Percentiles rank a stretch among this genome's conserved stretches.
phyloP scores from a whole-genome alignment of 1,140 invertebrate species.

The Drosophila jambulina region DNA sequence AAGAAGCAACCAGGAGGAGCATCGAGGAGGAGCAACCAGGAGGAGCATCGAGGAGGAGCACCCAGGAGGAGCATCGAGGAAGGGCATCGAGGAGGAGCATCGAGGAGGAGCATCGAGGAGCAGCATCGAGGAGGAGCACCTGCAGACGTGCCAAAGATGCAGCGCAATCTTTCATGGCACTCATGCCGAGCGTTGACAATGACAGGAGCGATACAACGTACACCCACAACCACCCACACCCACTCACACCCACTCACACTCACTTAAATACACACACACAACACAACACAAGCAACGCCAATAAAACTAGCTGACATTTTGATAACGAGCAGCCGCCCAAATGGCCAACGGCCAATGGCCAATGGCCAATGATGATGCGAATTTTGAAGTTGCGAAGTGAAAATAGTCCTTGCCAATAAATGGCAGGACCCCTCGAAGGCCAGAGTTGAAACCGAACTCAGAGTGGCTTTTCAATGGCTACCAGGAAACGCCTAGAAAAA shows the following conservation, averaged over 20 bases:
- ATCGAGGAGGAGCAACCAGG: background rate
- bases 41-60: background rate
- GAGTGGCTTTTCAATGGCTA: background rate
- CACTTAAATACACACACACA: no score
- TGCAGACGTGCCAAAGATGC: constrained; percentile 65
- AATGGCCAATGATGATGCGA: constrained; percentile 26
- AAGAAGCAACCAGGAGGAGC: no score
- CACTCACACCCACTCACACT: background rate
- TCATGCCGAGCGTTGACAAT: constrained; percentile 60
- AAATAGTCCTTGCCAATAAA: constrained; percentile 3
- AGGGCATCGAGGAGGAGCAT: no score
- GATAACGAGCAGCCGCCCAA: constrained; percentile 61
- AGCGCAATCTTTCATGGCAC: constrained; percentile 57
- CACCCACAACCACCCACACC: background rate
- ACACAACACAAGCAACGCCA: constrained; percentile 22
- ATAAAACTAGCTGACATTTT: constrained; percentile 55
- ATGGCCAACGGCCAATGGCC: constrained; percentile 57
- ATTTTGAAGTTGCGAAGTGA: constrained; percentile 18
- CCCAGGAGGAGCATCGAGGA: no score
- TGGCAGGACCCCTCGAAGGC: background rate
- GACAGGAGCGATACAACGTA: constrained; percentile 35
- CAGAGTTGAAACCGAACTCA: background rate
- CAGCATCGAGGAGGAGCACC: background rate
- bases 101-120: no score
- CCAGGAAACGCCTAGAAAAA: background rate